Conservation (phyloP, 2,888 invertebrate genomes). For the Thymelicus lineola region DNA sequence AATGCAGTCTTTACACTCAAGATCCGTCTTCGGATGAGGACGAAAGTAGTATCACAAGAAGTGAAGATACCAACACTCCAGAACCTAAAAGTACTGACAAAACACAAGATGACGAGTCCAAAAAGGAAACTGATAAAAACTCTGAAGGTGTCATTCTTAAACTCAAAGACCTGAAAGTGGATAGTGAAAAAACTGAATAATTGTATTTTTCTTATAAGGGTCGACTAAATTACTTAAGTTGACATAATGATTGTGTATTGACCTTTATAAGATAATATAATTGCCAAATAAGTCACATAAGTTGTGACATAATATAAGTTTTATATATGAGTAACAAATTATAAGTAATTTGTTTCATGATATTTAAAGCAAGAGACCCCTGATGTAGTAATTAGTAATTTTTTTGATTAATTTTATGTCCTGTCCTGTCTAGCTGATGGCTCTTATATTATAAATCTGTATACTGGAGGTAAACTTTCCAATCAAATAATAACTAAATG, state of each 20-base stretch:
- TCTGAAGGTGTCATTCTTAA: slow-evolving; percentile 83
- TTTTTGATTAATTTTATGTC: slow-evolving; percentile 5
- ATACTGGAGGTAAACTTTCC: not conserved
- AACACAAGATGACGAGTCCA: slow-evolving; percentile 55
- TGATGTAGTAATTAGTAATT: slow-evolving; percentile 11
- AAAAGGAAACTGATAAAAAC: slow-evolving; percentile 54
- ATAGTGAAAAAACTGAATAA: slow-evolving; percentile 70
- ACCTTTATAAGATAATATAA: not conserved
- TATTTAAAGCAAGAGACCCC: slow-evolving; percentile 13
- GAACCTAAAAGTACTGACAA: slow-evolving; percentile 70
- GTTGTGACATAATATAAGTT: slow-evolving; percentile 18
- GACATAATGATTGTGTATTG: not conserved
- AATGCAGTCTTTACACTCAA: slow-evolving; percentile 87
- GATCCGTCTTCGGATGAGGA: slow-evolving; percentile 74
- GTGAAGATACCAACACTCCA: slow-evolving; percentile 76
- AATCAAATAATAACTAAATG: not conserved
- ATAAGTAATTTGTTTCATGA: slow-evolving; percentile 20
- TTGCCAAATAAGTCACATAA: slow-evolving; percentile 25
- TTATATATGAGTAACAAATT: slow-evolving; percentile 4
- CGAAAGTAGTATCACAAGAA: slow-evolving; percentile 76
- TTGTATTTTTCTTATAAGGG: slow-evolving; percentile 41
- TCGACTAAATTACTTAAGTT: not conserved
- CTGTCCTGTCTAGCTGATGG: slow-evolving; percentile 10
- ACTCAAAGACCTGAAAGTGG: slow-evolving; percentile 85
- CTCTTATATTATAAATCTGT: slow-evolving; percentile 9